These are phyloP conservation scores for Drosophila falleni DNA, from an alignment of 2,888 invertebrate species.

Conservation along the genomic window DNA sequence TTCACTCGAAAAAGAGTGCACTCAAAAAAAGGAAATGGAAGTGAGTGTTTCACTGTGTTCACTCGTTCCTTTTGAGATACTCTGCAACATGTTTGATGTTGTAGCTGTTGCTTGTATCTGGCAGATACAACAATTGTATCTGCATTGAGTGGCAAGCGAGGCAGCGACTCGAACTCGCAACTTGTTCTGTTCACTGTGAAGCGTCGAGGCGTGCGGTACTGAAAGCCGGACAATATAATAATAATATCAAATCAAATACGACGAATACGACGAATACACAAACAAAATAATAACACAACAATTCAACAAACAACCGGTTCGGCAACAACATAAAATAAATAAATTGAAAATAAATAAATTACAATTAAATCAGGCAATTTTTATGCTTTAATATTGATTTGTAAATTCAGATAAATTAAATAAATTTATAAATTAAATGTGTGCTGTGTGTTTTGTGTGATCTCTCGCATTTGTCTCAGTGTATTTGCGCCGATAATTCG, in stretches of 20 bases:
- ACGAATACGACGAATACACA: slow-evolving; percentile 7
- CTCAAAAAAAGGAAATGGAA: not conserved
- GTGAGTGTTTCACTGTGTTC: slow-evolving; percentile 37
- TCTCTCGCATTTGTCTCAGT: slow-evolving; percentile 8
- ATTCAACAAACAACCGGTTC: slow-evolving; percentile 22
- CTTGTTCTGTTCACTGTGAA: slow-evolving; percentile 66
- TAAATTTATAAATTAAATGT: not conserved
- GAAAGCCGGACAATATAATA: slow-evolving; percentile 54
- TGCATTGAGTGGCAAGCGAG: slow-evolving; percentile 49
- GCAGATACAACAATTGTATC: slow-evolving; percentile 7
- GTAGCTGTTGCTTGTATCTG: not conserved
- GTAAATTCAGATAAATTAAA: not conserved
- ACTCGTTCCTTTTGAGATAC: slow-evolving; percentile 33
- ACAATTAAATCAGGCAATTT: too few relatives aligned
- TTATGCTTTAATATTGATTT: too few relatives aligned
- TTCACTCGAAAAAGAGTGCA: slow-evolving; percentile 40
- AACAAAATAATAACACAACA: slow-evolving; percentile 9
- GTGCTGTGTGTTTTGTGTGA: slow-evolving; percentile 28
- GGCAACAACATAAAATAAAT: not conserved
- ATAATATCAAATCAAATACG: slow-evolving; percentile 15
- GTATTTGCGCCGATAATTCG: slow-evolving; percentile 23
- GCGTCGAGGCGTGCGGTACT: slow-evolving; percentile 66
- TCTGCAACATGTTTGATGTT: slow-evolving; percentile 9
- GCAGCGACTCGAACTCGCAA: slow-evolving; percentile 60
- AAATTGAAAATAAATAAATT: not conserved